These are phyloP conservation scores for Acleris laterana DNA, from an alignment of 2,888 invertebrate genomes.

Conservation along the genomic window DNA sequence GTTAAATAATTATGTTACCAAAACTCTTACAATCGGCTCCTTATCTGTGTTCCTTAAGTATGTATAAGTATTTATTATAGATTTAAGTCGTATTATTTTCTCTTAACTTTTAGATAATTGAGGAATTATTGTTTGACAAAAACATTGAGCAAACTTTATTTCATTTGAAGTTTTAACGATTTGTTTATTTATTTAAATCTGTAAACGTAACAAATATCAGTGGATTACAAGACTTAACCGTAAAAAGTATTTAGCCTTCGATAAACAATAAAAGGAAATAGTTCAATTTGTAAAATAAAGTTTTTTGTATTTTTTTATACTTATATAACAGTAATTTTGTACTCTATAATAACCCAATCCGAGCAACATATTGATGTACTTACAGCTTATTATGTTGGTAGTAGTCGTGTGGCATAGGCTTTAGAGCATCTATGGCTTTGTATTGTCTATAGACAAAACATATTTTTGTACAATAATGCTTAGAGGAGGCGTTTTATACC, in stretches of 20 bases:
- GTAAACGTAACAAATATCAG: no score
- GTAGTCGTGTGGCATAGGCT: background rate
- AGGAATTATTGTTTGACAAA: background rate
- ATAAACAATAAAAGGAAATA: background rate
- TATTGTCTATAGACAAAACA: constrained; percentile 17
- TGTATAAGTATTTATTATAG: constrained; percentile 75
- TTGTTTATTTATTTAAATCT: no score
- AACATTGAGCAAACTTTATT: background rate
- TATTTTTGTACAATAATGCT: constrained; percentile 31
- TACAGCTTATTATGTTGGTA: constrained; percentile 5
- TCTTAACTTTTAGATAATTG: constrained; percentile 13
- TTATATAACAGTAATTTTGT: constrained; percentile 9
- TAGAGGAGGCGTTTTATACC: background rate
- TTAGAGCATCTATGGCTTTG: constrained; percentile 11
- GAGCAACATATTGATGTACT: background rate
- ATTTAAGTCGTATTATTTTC: constrained; percentile 52
- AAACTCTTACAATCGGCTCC: constrained; percentile 46
- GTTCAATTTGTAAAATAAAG: background rate
- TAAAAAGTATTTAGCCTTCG: no score
- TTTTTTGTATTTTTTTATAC: constrained; percentile 20
- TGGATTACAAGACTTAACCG: no score
- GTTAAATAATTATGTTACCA: constrained; percentile 52
- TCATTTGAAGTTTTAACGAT: background rate
- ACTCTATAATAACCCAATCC: constrained; percentile 1
- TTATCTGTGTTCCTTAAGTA: constrained; percentile 60